Conservation (phyloP, 2,113 vertebrate genomes). For the Oryzias melastigma region DNA sequence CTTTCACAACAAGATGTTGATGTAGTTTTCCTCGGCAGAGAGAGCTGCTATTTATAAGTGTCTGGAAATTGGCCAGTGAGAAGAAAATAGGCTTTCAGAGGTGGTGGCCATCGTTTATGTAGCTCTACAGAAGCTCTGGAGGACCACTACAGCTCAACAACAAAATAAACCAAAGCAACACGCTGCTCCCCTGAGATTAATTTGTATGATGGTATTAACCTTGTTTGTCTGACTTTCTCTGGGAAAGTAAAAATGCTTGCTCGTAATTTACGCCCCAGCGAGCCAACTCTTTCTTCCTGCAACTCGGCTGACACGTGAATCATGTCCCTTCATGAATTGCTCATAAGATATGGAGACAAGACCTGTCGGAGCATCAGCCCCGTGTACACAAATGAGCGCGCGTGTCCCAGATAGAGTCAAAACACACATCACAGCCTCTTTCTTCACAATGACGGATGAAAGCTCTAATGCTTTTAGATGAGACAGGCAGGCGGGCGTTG, state of each 20-base stretch:
- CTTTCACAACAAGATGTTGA: too few species aligned
- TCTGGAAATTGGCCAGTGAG: background rate
- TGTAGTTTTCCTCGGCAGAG: background rate
- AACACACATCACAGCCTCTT: slow-evolving; percentile 17
- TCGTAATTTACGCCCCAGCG: slow-evolving; percentile 8
- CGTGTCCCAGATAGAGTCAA: slow-evolving; percentile 28
- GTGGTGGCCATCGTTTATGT: background rate
- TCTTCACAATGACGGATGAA: slow-evolving; percentile 39
- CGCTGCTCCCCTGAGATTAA: slow-evolving; percentile 18
- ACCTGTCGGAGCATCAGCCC: slow-evolving; percentile 21
- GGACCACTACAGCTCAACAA: background rate
- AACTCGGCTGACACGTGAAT: slow-evolving; percentile 45
- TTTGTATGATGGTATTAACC: background rate
- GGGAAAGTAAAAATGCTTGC: slow-evolving; percentile 5
- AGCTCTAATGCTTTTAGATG: slow-evolving; percentile 42
- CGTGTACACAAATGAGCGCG: slow-evolving; percentile 23
- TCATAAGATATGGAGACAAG: slow-evolving; percentile 36
- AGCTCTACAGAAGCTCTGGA: background rate
- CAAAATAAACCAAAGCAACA: background rate
- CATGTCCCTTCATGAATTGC: slow-evolving; percentile 19
- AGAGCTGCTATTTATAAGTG: background rate
- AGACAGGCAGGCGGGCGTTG: slow-evolving; percentile 14
- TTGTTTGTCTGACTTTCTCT: background rate
- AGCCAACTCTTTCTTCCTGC: slow-evolving; percentile 21
- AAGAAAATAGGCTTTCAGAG: background rate